A percentile compares a stretch with the other conserved stretches of the same genome.
Conservation (phyloP, 2,113 vertebrate species). For the Callocephalon fimbriatum region DNA sequence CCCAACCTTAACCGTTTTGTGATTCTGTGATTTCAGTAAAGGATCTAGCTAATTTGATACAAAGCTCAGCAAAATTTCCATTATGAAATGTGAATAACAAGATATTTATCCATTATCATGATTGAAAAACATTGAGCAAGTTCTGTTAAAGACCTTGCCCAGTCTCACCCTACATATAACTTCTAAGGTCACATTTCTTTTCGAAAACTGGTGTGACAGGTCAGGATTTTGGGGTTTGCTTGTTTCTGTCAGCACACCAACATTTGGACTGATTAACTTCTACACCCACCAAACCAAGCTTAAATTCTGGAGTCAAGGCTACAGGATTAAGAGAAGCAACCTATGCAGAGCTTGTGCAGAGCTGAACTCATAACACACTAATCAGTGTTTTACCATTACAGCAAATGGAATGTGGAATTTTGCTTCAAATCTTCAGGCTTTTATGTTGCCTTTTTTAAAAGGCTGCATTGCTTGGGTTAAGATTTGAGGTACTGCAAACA, state of each 20-base stretch:
- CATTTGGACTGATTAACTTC: not conserved
- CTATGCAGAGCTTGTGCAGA: not conserved
- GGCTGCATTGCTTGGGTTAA: not conserved
- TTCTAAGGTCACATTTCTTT: not conserved
- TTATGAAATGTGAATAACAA: not conserved
- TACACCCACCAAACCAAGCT: not conserved
- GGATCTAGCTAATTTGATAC: not conserved
- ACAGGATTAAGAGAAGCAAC: not conserved
- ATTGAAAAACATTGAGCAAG: not conserved
- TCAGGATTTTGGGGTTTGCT: not conserved
- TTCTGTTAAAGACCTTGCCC: not conserved
- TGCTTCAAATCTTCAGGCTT: not conserved
- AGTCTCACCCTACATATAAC: not conserved
- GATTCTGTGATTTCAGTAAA: not conserved
- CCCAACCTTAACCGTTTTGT: not conserved
- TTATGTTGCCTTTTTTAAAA: not conserved
- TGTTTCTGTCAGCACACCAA: not conserved
- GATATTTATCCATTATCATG: not conserved
- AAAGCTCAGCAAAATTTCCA: not conserved
- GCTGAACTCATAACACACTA: not conserved
- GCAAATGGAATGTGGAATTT: not conserved
- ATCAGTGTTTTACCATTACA: not conserved
- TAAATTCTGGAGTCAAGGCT: not conserved
- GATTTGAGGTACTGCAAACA: not conserved
- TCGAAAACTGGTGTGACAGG: not conserved